Evolutionary conservation across 2,113 vertebrate genomes (phyloP), one percentile per base, ranked within the genome.

Genomic region (Mola mola): DNA sequence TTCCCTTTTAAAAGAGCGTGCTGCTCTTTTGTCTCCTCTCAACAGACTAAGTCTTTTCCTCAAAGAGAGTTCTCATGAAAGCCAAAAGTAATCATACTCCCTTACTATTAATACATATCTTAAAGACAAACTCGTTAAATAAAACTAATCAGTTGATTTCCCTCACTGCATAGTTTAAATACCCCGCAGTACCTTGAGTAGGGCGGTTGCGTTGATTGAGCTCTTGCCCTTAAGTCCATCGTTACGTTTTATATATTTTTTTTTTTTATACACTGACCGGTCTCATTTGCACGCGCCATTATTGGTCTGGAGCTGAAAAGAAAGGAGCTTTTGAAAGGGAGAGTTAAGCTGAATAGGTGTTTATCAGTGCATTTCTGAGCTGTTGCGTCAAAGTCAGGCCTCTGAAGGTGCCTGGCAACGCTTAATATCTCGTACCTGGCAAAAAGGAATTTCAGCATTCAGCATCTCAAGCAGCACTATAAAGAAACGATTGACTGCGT

Each of bases 121-220:
- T 50, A n/a, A n/a, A n/a, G n/a, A n/a, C n/a, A 43, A 25, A 67
- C 28, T 42, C n/a, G 20, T 63, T 63, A 70, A 53, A 59, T 33
- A 33, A 21, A 17, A 16, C 42, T 26, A 58, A 75, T 41, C 36
- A 24, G 26, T 20, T 58, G 40, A 68, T 61, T 75, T 60, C 38
- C 33, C 41, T 31, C 7, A 6, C 28, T 3, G 16, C 37, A 3
- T 9, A 59, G 37, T 60, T 77, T 38, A 63, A 69, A 34, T 7
- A 40, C 37, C 59, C 58, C 1, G 1, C 10, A 63, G 29, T 36
- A 24, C 46, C 22, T 66, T 26, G 20, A 4, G 47, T 37, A 6
- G 33, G 43, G 60, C 5, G 13, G 29, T 16, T 63, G 25, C 59
- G 48, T 44, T 71, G 57, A 71, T 58, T 61, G 52, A 66, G 52